A percentile compares a stretch with the other conserved stretches of the same genome.
These are phyloP conservation scores for Erinaceus europaeus DNA, from an alignment of 2,113 vertebrate species.

Conservation along the genomic window DNA sequence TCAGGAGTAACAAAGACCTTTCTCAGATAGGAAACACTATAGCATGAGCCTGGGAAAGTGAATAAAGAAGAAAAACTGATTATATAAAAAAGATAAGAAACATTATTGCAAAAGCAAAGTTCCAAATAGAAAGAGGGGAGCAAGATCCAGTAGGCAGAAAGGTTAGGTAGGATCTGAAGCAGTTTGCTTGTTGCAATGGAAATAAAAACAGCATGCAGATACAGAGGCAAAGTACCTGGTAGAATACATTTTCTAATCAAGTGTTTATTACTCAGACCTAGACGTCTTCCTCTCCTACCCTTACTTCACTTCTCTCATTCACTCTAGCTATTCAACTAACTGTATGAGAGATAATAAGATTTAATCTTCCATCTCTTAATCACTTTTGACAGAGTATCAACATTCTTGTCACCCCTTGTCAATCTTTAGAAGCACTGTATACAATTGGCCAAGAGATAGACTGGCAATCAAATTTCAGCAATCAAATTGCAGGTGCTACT, in stretches of 20 bases:
- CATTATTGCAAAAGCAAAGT: neutral
- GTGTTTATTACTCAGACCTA: no score
- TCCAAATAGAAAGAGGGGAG: neutral
- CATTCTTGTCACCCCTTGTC: no score
- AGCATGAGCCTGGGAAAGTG: neutral
- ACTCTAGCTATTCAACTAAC: no score
- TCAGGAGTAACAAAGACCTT: neutral
- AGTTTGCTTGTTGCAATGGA: neutral
- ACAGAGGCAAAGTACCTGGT: neutral
- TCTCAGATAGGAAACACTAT: neutral
- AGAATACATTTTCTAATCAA: neutral
- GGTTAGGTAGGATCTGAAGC: neutral
- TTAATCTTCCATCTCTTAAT: no score
- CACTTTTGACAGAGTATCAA: no score
- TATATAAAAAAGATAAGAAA: slow-evolving; percentile 20
- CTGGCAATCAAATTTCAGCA: no score
- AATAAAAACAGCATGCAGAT: neutral
- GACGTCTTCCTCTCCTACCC: no score
- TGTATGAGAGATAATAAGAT: no score
- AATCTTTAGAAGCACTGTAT: no score
- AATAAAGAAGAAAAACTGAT: neutral
- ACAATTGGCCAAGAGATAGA: no score
- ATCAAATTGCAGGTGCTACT: no score
- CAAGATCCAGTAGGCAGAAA: neutral
- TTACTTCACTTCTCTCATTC: no score